Evolutionary conservation across 2,888 invertebrate genomes (phyloP).

Genomic region (Leptinotarsa tumamoca): DNA sequence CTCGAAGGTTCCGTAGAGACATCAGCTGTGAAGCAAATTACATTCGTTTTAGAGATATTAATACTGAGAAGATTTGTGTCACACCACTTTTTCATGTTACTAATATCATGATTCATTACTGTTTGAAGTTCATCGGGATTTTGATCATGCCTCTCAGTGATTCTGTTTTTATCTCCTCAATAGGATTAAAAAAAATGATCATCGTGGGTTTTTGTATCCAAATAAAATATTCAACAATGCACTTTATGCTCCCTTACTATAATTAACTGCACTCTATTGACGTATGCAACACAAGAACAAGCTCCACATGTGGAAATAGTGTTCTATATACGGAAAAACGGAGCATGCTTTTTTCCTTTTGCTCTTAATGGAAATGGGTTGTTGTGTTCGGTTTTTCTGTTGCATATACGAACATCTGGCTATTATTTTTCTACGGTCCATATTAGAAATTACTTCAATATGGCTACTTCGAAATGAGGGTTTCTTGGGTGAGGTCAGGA

Average conservation of each 20-base stretch:
- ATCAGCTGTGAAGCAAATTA: no score
- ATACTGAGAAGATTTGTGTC: no score
- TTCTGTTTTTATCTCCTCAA: no score
- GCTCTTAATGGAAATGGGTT: slow-evolving; percentile 37
- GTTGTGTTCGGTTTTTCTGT: slow-evolving; percentile 24
- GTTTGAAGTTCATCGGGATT: no score
- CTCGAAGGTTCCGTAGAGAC: no score
- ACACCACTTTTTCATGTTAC: no score
- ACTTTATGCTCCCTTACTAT: not conserved
- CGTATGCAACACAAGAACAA: slow-evolving; percentile 46
- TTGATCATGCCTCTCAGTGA: no score
- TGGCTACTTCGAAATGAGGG: not conserved
- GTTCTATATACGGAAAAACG: slow-evolving; percentile 47
- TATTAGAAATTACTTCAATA: slow-evolving; percentile 1
- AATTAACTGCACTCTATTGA: slow-evolving; percentile 46
- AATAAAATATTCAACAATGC: no score
- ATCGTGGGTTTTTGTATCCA: no score
- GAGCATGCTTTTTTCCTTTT: slow-evolving; percentile 38
- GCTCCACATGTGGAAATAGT: slow-evolving; percentile 47
- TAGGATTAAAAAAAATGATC: no score
- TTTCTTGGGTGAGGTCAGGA: not conserved
- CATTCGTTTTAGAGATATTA: no score
- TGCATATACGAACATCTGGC: slow-evolving; percentile 21
- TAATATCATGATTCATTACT: no score
- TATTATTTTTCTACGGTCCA: slow-evolving; percentile 16